A percentile compares a stretch with the other conserved stretches of the same genome.
Evolutionary conservation across 1,140 invertebrate genomes (phyloP).

Genomic region (Plectus sambesii): DNA sequence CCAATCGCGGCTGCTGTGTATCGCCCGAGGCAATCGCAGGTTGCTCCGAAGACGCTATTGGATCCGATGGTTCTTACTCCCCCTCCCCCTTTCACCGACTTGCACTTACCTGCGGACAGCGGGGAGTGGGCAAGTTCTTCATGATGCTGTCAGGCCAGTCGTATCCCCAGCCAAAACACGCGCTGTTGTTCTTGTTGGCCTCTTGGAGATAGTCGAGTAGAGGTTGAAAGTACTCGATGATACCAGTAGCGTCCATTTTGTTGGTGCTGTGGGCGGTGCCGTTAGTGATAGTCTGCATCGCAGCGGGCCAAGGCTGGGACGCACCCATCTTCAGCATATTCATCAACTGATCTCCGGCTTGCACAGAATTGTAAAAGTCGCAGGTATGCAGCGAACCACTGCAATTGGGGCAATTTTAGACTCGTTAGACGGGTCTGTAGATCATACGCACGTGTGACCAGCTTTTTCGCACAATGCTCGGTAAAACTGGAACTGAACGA

Average conservation of each 20-base stretch:
- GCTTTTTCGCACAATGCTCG: neutral
- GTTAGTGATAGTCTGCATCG: constrained; percentile 40
- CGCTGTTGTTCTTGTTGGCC: constrained; percentile 27
- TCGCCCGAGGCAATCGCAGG: too few species aligned
- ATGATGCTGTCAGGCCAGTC: neutral
- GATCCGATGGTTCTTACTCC: too few species aligned
- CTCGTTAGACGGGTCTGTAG: too few species aligned
- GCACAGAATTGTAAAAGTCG: neutral
- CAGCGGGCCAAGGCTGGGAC: constrained; percentile 40
- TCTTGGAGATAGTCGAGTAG: constrained; percentile 42
- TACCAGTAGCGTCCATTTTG: constrained; percentile 29
- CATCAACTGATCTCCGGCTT: constrained; percentile 16
- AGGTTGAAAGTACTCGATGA: constrained; percentile 45
- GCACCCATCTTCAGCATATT: constrained; percentile 35
- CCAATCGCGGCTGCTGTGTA: too few species aligned
- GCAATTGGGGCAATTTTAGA: too few species aligned
- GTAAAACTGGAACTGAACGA: constrained; percentile 22
- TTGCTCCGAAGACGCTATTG: too few species aligned
- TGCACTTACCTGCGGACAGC: neutral
- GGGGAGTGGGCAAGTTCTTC: neutral
- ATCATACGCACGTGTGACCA: neutral
- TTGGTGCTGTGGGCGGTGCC: too few species aligned
- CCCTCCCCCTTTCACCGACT: too few species aligned
- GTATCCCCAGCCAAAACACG: neutral
- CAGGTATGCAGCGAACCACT: neutral